phyloP scores from a whole-genome alignment of 2,888 invertebrate species.

The Apotomis betuletana region DNA sequence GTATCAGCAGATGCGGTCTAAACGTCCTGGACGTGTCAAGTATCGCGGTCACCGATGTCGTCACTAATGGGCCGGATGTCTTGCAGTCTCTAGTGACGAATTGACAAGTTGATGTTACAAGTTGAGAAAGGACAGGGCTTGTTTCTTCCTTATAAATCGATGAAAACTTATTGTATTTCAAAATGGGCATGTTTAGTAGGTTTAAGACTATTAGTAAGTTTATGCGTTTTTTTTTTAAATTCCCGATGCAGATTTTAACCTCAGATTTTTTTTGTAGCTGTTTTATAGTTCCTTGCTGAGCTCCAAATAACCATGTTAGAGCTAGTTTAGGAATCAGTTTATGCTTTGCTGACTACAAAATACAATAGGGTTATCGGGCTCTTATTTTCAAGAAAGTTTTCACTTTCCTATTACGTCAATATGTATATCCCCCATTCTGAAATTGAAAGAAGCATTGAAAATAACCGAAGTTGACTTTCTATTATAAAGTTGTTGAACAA shows the following conservation, averaged over 20 bases:
- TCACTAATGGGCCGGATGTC: constrained; percentile 38
- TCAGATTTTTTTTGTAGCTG: no score
- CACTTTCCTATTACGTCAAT: neutral
- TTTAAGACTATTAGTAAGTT: no score
- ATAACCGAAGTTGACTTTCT: constrained; percentile 15
- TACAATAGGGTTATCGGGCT: neutral
- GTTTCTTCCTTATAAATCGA: no score
- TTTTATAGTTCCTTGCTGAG: no score
- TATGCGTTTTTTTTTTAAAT: no score
- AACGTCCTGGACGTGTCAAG: constrained; percentile 36
- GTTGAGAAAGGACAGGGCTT: neutral
- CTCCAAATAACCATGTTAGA: no score
- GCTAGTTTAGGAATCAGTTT: no score
- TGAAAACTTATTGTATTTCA: no score
- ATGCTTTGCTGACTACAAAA: neutral
- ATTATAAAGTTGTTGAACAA: constrained; percentile 34
- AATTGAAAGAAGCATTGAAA: constrained; percentile 19
- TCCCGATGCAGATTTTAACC: no score
- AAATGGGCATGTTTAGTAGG: no score
- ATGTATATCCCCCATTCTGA: neutral
- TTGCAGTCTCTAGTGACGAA: constrained; percentile 14
- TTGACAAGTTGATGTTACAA: constrained; percentile 17
- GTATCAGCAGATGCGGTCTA: constrained; percentile 29
- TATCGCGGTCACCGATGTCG: constrained; percentile 35
- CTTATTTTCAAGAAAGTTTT: neutral